Conservation (phyloP, 2,888 invertebrate species). For the Ophion obscuratus region DNA sequence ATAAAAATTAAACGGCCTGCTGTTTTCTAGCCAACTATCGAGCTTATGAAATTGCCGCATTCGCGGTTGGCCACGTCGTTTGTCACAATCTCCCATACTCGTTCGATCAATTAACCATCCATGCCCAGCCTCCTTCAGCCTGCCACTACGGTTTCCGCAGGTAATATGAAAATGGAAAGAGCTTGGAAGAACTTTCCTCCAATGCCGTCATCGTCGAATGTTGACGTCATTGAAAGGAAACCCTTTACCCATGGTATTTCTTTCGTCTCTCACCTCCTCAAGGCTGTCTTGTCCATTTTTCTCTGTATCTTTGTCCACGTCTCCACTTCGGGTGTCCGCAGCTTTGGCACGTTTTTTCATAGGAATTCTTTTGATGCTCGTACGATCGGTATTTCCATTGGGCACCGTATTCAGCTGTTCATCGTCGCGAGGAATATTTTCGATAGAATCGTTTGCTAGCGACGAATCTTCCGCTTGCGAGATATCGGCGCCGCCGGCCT, state of each 20-base stretch:
- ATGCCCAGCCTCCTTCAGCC: too few species aligned
- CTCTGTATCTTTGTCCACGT: background rate
- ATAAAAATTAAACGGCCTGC: conserved; percentile 55
- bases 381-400: conserved; percentile 1
- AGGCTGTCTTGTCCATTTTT: conserved; percentile 26
- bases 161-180: too few species aligned
- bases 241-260: background rate
- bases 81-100: conserved; percentile 20
- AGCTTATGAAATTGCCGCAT: conserved; percentile 30
- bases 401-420: background rate
- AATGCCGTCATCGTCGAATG: too few species aligned
- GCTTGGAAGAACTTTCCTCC: too few species aligned
- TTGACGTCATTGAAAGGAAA: too few species aligned
- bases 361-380: background rate
- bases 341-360: conserved; percentile 24
- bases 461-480: background rate
- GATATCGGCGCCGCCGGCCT: conserved; percentile 23
- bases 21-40: conserved; percentile 9
- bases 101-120: too few species aligned
- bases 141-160: too few species aligned
- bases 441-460: conserved; percentile 2
- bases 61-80: conserved; percentile 42
- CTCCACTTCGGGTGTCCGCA: background rate
- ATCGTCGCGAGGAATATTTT: conserved; percentile 1
- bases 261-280: conserved; percentile 41